Evolutionary conservation across 2,113 vertebrate species (phyloP).

Genomic region (Ptilonorhynchus violaceus): DNA sequence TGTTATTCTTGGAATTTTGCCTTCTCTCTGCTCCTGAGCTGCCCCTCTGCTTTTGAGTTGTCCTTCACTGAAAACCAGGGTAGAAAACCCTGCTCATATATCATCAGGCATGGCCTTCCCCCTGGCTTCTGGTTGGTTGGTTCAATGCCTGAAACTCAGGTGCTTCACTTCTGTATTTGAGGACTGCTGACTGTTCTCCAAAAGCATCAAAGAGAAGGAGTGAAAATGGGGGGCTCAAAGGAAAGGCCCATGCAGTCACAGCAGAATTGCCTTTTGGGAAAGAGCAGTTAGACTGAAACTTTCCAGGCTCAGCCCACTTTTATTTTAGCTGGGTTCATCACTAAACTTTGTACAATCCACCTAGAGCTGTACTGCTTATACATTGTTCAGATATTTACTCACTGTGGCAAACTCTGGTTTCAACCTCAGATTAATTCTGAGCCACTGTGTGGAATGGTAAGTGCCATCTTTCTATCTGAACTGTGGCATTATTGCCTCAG

Average conservation of each 20-base stretch:
- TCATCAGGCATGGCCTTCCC: neutral
- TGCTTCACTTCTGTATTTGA: neutral
- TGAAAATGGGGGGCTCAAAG: neutral
- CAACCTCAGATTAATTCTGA: neutral
- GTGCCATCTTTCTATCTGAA: neutral
- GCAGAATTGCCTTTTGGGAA: neutral
- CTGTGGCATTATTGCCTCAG: neutral
- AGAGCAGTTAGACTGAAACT: neutral
- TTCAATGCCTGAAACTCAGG: neutral
- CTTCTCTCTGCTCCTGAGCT: neutral
- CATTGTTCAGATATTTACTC: neutral
- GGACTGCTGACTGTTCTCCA: neutral
- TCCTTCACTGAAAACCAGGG: neutral
- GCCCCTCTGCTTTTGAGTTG: neutral
- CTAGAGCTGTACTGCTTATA: neutral
- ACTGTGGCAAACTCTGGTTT: neutral
- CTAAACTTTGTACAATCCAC: neutral
- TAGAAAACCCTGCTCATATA: neutral
- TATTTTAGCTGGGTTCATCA: neutral
- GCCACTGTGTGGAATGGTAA: neutral
- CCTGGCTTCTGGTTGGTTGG: neutral
- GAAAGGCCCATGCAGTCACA: neutral
- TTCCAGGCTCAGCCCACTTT: neutral
- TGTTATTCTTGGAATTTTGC: neutral
- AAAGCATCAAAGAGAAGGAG: neutral